A percentile compares a stretch with the other conserved stretches of the same genome.
Evolutionary conservation across 2,888 invertebrate genomes (phyloP).

Genomic region (Dioctria linearis): DNA sequence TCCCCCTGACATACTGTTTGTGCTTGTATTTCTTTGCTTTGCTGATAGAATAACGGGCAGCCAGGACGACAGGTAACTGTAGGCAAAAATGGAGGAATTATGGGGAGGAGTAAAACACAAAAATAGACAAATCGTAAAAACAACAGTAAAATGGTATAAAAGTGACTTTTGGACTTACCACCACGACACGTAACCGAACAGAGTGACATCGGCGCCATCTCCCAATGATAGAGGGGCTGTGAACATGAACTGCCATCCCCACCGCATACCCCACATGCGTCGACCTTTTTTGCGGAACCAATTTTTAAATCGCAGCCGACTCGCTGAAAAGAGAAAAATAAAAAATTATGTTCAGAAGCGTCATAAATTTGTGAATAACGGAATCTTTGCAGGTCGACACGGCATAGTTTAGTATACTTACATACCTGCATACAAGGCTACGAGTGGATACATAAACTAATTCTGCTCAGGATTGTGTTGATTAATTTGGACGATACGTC

Average conservation of each 20-base stretch:
- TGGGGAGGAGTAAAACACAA: background rate
- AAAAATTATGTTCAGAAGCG: slow-evolving; percentile 1
- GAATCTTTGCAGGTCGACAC: too few relatives aligned
- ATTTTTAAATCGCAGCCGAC: slow-evolving; percentile 94
- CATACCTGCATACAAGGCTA: background rate
- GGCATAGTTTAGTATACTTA: too few relatives aligned
- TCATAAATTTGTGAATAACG: slow-evolving; percentile 22
- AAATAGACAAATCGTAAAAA: slow-evolving; percentile 51
- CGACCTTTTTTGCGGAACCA: slow-evolving; percentile 87
- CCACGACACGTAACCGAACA: slow-evolving; percentile 96
- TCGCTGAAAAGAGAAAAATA: slow-evolving; percentile 75
- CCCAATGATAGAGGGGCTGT: slow-evolving; percentile 90
- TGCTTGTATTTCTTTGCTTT: too few relatives aligned
- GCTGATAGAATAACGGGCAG: too few relatives aligned
- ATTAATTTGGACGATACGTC: slow-evolving; percentile 26
- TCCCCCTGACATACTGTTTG: background rate
- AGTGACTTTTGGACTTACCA: slow-evolving; percentile 76
- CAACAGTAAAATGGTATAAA: slow-evolving; percentile 35
- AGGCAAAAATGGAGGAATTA: too few relatives aligned
- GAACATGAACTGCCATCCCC: slow-evolving; percentile 91
- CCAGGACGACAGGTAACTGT: too few relatives aligned
- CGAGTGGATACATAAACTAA: background rate
- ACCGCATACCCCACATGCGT: slow-evolving; percentile 93
- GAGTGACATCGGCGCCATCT: slow-evolving; percentile 84
- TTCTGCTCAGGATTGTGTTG: background rate